These are phyloP conservation scores for Chamaetylas fuelleborni DNA, from an alignment of 2,113 vertebrate genomes.

Conservation along the genomic window DNA sequence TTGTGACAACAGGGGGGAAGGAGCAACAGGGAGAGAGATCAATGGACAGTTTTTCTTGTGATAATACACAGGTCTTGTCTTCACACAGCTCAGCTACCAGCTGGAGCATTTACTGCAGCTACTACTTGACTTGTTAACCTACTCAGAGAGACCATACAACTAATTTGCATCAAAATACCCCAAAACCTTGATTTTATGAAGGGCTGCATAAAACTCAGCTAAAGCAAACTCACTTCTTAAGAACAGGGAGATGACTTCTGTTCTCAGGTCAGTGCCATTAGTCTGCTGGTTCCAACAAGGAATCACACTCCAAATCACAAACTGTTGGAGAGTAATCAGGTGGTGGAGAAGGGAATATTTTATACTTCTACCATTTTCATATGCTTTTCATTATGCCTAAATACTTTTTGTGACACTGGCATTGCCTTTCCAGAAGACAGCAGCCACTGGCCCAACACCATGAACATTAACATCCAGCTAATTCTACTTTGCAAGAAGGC, in stretches of 20 bases:
- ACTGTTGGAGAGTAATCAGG: not conserved
- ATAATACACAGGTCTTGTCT: not conserved
- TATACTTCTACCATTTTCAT: not conserved
- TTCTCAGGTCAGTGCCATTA: not conserved
- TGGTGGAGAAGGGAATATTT: not conserved
- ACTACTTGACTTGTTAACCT: not conserved
- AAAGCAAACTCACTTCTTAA: not conserved
- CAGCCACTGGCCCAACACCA: not conserved
- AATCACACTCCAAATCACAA: not conserved
- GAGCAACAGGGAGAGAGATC: not conserved
- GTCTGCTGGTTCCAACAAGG: not conserved
- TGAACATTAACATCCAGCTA: not conserved
- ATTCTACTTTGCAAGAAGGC: not conserved
- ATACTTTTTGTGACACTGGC: not conserved
- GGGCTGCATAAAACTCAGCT: not conserved
- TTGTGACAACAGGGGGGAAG: not conserved
- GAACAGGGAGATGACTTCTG: not conserved
- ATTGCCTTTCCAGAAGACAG: not conserved
- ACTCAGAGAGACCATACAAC: not conserved
- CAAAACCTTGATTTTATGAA: not conserved
- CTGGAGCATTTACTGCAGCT: not conserved
- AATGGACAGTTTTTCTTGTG: not conserved
- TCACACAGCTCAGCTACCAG: not conserved
- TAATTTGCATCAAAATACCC: not conserved
- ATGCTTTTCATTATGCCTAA: not conserved